Evolutionary conservation across 2,113 vertebrate species (phyloP).

Genomic region (Rhinolophus sinicus): DNA sequence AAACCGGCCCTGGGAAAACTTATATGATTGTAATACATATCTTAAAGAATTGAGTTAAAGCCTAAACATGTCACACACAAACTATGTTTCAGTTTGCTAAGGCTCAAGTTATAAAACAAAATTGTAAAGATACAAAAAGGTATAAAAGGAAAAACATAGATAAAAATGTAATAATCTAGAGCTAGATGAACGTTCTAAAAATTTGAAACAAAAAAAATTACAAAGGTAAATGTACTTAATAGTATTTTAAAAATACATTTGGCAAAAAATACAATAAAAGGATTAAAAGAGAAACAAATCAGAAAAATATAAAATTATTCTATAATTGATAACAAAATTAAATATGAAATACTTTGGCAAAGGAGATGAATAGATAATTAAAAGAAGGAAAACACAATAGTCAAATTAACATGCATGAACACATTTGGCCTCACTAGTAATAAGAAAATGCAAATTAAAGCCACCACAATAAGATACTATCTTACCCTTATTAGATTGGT

Average conservation of each 20-base stretch:
- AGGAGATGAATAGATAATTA: not conserved
- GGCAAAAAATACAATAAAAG: not conserved
- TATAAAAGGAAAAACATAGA: not conserved
- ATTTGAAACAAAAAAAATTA: not conserved
- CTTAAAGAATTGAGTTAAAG: not conserved
- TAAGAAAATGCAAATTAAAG: conserved; percentile 5
- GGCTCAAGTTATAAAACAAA: not conserved
- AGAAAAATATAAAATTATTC: not conserved
- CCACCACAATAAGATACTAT: not conserved
- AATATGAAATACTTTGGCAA: not conserved
- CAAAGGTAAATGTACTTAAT: not conserved
- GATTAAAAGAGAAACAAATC: not conserved
- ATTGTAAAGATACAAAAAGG: not conserved
- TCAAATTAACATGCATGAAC: not conserved
- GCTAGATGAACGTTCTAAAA: not conserved
- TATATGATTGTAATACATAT: not conserved
- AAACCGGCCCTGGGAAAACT: not conserved
- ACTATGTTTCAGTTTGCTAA: not conserved
- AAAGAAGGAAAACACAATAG: not conserved
- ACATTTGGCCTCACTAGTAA: not conserved
- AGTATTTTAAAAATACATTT: not conserved
- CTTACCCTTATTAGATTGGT: not conserved
- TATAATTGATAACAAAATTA: not conserved
- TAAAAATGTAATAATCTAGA: not conserved
- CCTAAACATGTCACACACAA: not conserved